Evolutionary conservation across 2,113 vertebrate species (phyloP).

Genomic region (Hemichromis elongatus): DNA sequence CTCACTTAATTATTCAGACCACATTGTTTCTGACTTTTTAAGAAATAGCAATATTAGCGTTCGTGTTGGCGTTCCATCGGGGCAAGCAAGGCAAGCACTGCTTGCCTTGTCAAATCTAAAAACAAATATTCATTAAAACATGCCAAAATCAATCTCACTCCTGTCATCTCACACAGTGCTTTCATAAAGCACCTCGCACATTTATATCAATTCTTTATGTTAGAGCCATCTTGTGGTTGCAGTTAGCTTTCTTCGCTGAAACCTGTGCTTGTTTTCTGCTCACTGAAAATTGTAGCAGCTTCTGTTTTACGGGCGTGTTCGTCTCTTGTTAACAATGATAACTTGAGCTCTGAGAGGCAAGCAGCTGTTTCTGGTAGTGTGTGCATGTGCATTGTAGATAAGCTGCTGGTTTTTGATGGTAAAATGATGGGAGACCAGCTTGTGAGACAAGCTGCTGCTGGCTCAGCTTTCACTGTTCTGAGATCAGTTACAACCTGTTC

Average conservation of each 20-base stretch:
- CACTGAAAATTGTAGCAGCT: not conserved
- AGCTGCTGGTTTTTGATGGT: not conserved
- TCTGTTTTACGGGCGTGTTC: not conserved
- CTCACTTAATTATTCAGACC: not conserved
- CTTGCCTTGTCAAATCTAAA: not conserved
- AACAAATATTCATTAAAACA: not conserved
- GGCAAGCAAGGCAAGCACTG: not conserved
- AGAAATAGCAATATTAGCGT: not conserved
- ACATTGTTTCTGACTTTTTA: not conserved
- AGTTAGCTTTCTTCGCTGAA: not conserved
- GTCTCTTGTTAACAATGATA: not conserved
- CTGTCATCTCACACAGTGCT: not conserved
- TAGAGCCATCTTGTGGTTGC: not conserved
- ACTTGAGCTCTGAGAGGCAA: not conserved
- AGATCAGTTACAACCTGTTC: not conserved
- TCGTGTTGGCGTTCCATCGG: not conserved
- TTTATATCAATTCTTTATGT: fast-evolving
- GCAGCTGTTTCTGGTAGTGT: not conserved
- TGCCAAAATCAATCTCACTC: not conserved
- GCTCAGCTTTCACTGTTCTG: not conserved
- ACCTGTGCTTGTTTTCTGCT: not conserved
- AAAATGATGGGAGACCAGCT: not conserved
- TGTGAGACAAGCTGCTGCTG: not conserved
- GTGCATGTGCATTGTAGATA: not conserved
- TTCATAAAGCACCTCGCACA: not conserved